Evolutionary conservation across 2,888 invertebrate species (phyloP), one percentile per base, ranked within the genome.

Genomic region (Trachelus stipa): DNA sequence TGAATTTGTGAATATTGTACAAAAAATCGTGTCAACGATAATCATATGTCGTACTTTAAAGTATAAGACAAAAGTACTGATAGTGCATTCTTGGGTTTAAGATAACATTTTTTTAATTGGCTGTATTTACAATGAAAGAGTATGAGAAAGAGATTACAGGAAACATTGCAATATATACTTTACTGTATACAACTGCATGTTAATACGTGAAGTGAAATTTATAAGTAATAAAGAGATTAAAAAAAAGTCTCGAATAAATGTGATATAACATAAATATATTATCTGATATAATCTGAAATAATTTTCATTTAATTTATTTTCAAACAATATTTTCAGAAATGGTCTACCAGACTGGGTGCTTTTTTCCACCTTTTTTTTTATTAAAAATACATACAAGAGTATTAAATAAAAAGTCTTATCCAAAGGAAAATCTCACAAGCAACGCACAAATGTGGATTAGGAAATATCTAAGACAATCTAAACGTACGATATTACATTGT

Each of bases 321-420:
- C 12, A 37, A 37, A 15, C 37, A 37, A 23, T 56, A 56, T 6
- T 23, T 56, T 23, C 56, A 56, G 56, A 1, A 56, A 56, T 9
- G 23, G 9, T 56, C 23, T 9, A 23, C 23, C 56, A 9, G 56
- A 2, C 23, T 56, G 56, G 9, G 0, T 40, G 40, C 15, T 56
- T 9, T 23, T 23, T 23, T 56, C 0, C 56, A 15, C 9, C 23
- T 30, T 69, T 11, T n/a, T n/a, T 71, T 71, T 71, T 71, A 71
- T 71, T 71, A 31, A 30, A 71, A 71, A 71, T 71, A 71, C 31
- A 33, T 71, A 71, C 31, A 71, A 71, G 71, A 71, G 71, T 71
- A 71, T 71, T 71, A 71, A 71, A 71, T 9, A 71, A 71, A 71
- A 33, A 71, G 31, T 71, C 56, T 56, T 56, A 56, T 56, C 23